Evolutionary conservation across 2,797 vertebrate genomes (phyloP).

Genomic region (Oreonectes daqikongensis): DNA sequence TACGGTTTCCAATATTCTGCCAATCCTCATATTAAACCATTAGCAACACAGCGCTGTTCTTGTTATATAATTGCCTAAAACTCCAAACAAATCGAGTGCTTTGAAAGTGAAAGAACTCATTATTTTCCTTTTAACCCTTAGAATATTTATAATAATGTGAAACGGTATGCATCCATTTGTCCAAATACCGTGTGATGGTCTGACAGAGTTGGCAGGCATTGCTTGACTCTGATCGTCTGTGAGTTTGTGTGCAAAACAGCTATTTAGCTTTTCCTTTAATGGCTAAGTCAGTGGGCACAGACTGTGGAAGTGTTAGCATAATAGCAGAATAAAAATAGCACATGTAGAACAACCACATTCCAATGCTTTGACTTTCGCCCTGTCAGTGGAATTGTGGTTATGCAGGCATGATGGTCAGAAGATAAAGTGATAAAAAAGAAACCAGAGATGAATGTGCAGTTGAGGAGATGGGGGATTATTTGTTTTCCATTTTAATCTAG

Average conservation of each 20-base stretch:
- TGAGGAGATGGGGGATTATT: constrained; percentile 18
- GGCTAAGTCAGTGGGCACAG: constrained; percentile 36
- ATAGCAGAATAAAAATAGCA: constrained; percentile 42
- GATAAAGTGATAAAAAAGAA: constrained; percentile 41
- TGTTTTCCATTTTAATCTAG: constrained; percentile 12
- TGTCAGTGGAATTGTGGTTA: constrained; percentile 19
- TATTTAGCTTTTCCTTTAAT: constrained; percentile 55
- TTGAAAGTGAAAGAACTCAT: constrained; percentile 1
- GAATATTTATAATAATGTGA: constrained; percentile 2
- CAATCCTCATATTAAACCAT: neutral
- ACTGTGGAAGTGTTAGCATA: constrained; percentile 48
- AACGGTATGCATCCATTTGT: neutral
- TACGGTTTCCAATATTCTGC: neutral
- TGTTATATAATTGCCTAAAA: neutral
- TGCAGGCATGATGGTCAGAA: constrained; percentile 42
- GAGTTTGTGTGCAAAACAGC: constrained; percentile 35
- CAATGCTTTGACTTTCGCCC: constrained; percentile 49
- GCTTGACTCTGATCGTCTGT: constrained; percentile 11
- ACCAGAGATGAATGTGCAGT: constrained; percentile 28
- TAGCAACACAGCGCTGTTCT: constrained; percentile 18
- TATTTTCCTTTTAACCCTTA: neutral
- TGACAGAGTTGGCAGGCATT: constrained; percentile 24
- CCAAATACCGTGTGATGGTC: neutral
- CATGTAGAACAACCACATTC: constrained; percentile 42
- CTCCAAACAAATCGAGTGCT: constrained; percentile 1